Base-by-base conservation (phyloP, 2,113 vertebrate species). In the Notechis scutatus region DNA sequence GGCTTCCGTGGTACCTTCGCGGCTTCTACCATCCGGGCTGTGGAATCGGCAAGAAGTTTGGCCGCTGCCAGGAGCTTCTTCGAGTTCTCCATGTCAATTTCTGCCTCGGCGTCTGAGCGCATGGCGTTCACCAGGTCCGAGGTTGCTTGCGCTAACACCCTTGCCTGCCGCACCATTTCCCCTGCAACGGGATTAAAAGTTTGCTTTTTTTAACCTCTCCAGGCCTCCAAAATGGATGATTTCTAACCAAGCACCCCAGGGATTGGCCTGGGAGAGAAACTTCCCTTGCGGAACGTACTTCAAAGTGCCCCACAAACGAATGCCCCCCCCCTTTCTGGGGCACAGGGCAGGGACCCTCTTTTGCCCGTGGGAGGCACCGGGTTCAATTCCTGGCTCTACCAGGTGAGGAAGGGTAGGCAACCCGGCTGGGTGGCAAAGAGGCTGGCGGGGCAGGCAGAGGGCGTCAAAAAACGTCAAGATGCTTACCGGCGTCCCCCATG, bases 401-500 rank as follows among this genome's bases (percentile, higher is more conserved):
- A 20, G 6, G 18, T 39, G 15, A 39, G 18, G 18, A 21, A 81
- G 69, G 74, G 69, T 0, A 20, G 69, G n/a, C 69, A 20, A 39
- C 3, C 6, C 1, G 2, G 18, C 74, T 21, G 34, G 74, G 18
- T 39, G 74, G 21, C 34, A 21, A 20, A 42, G 34, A 42, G 74
- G n/a, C 69, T 3, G 8, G 34, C 20, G 34, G 18, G 15, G 34
- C 34, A 50, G 47, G 47, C 8, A 3, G 2, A 20, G 34, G 34
- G 34, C 3, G 18, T 21, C 7, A 9, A 20, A 81, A 81, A 9
- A 9, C 1, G 74, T 4, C 74, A 21, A 81, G 34, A 10, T 10
- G 94, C 99, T 99, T 94, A 99, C 99, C 99, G 14, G 99, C 99
- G n/a, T 99, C 99, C 0, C 99, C 99, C 99, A 99, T 99, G 12